phyloP scores from a whole-genome alignment of 2,113 vertebrate species.

The Spilogale gracilis region DNA sequence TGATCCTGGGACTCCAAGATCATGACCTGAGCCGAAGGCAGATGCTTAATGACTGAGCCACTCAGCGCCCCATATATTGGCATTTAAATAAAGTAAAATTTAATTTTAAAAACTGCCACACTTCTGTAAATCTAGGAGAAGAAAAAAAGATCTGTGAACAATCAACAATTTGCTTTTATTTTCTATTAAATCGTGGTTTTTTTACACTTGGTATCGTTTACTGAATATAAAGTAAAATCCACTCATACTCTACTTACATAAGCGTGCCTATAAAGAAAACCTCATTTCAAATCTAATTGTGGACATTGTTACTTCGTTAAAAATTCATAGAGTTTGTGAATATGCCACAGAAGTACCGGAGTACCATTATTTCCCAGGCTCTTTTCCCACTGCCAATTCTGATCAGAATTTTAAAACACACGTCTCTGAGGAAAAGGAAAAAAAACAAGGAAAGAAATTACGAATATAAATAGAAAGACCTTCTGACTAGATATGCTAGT shows the following conservation, averaged over 20 bases:
- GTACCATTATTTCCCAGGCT: slow-evolving; percentile 62
- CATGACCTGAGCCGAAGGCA: too few species aligned
- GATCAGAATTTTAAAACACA: slow-evolving; percentile 63
- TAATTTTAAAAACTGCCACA: slow-evolving; percentile 51
- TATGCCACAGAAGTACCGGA: slow-evolving; percentile 44
- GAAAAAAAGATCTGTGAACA: slow-evolving; percentile 18
- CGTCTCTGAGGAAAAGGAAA: slow-evolving; percentile 1
- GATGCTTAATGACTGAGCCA: too few species aligned
- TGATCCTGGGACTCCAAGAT: too few species aligned
- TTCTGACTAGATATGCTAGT: not conserved
- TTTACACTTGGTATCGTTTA: slow-evolving; percentile 55
- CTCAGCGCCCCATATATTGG: not conserved
- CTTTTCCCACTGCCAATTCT: slow-evolving; percentile 49
- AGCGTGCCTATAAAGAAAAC: slow-evolving; percentile 62
- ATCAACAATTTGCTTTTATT: slow-evolving; percentile 75
- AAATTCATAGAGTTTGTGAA: slow-evolving; percentile 76
- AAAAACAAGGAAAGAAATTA: not conserved
- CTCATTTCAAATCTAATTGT: slow-evolving; percentile 81
- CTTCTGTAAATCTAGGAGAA: slow-evolving; percentile 43
- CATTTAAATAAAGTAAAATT: slow-evolving; percentile 70
- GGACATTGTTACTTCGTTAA: slow-evolving; percentile 74
- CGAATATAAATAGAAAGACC: not conserved
- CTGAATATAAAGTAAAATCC: slow-evolving; percentile 70
- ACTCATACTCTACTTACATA: slow-evolving; percentile 59
- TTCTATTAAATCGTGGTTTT: slow-evolving; percentile 68